Conservation (phyloP, 2,797 vertebrate genomes). For the Kryptolebias ocellatus region DNA sequence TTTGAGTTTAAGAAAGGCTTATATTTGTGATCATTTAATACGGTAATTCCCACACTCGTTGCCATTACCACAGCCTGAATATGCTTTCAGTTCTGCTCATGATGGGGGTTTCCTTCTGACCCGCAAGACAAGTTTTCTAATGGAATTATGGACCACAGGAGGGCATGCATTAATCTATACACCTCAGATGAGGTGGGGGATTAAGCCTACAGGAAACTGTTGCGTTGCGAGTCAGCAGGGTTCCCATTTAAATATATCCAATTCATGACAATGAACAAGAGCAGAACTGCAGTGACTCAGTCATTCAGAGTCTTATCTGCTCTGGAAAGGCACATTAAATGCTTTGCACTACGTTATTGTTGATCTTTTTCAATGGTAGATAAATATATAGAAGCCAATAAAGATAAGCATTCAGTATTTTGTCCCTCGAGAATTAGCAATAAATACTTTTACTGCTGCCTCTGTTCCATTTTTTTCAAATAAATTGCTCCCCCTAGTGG, state of each 20-base stretch:
- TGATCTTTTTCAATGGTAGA: constrained; percentile 5
- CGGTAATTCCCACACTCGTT: constrained; percentile 12
- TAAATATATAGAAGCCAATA: constrained; percentile 10
- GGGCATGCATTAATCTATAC: not conserved
- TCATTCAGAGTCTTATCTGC: not conserved
- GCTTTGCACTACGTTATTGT: not conserved
- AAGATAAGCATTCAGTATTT: constrained; percentile 15
- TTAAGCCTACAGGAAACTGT: constrained; percentile 16
- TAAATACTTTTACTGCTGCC: not conserved
- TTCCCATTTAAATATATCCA: constrained; percentile 44
- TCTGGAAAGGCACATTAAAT: constrained; percentile 3
- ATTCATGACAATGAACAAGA: too few relatives aligned
- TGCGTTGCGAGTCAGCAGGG: constrained; percentile 35
- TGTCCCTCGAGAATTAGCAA: not conserved
- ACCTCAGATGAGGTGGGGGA: constrained; percentile 14
- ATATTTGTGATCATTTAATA: not conserved
- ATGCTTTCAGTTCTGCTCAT: not conserved
- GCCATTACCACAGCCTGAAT: constrained; percentile 3
- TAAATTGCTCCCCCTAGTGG: constrained; percentile 66
- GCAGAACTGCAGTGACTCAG: not conserved
- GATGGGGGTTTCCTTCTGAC: constrained; percentile 34
- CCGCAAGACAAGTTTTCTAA: constrained; percentile 3
- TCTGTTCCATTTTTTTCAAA: constrained; percentile 15
- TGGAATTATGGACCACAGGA: constrained; percentile 19
- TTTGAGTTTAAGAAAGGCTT: not conserved